A percentile compares a stretch with the other conserved stretches of the same genome.
These are phyloP conservation scores for Dermochelys coriacea DNA, from an alignment of 2,797 vertebrate species.

Conservation along the genomic window DNA sequence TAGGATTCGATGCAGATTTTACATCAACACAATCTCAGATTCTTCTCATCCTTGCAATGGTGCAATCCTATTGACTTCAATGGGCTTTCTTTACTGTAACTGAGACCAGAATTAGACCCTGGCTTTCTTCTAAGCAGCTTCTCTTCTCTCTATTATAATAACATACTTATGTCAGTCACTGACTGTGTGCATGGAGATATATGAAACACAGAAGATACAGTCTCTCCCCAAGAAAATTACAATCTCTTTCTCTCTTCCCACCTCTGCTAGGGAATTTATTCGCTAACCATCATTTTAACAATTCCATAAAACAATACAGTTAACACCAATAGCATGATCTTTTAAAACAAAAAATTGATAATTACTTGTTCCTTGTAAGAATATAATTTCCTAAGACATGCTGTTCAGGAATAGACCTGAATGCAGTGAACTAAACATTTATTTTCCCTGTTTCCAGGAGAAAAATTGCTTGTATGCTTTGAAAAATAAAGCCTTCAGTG, in stretches of 20 bases:
- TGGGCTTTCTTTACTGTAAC: neutral
- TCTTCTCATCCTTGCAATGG: neutral
- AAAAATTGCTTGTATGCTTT: conserved; percentile 52
- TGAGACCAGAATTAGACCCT: neutral
- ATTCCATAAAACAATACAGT: conserved; percentile 30
- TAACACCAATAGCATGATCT: conserved; percentile 13
- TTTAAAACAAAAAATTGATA: conserved; percentile 39
- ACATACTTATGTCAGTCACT: neutral
- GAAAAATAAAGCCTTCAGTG: conserved; percentile 39
- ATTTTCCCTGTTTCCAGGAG: conserved; percentile 32
- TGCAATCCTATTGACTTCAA: neutral
- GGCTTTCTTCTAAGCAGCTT: neutral
- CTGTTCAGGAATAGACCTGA: conserved; percentile 33
- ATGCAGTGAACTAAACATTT: conserved; percentile 23
- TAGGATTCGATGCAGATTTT: neutral
- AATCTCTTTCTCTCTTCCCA: neutral
- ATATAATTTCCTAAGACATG: conserved; percentile 36
- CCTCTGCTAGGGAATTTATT: neutral
- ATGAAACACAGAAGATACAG: neutral
- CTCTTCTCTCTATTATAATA: neutral
- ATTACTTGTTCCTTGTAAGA: conserved; percentile 19
- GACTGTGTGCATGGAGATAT: neutral
- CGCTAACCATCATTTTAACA: neutral
- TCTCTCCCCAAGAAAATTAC: neutral
- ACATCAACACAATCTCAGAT: neutral